phyloP scores from a whole-genome alignment of 2,888 invertebrate genomes.

The Stenchaetothrips biformis region DNA sequence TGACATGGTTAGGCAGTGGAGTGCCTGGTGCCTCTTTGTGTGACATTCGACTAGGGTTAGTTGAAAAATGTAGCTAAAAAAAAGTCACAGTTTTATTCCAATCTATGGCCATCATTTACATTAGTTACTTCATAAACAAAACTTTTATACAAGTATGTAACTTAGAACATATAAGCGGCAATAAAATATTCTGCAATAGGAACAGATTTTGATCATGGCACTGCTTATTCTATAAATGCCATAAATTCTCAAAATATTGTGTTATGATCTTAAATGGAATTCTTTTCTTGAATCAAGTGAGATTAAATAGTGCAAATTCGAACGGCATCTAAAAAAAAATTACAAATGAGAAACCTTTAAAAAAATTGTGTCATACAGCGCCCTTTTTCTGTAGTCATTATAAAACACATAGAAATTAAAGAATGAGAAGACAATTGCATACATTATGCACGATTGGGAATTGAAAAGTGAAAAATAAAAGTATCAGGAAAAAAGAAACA shows the following conservation, averaged over 20 bases:
- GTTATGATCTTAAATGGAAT: neutral
- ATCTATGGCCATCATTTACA: neutral
- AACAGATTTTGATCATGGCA: neutral
- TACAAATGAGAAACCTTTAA: neutral
- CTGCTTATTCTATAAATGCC: neutral
- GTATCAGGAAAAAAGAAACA: neutral
- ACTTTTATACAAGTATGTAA: neutral
- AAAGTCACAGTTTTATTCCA: neutral
- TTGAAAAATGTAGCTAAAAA: neutral
- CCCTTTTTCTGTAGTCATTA: neutral
- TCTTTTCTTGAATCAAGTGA: neutral
- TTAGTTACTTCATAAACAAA: neutral
- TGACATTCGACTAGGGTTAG: neutral
- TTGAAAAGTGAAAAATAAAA: neutral
- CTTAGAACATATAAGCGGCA: neutral
- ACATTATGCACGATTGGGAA: neutral
- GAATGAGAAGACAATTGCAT: neutral
- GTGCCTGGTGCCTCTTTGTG: neutral
- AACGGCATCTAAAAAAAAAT: neutral
- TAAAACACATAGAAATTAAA: neutral
- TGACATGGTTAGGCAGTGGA: neutral
- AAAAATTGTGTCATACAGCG: neutral
- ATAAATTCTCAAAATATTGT: neutral
- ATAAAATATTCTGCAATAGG: neutral
- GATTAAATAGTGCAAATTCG: neutral